phyloP scores from a whole-genome alignment of 2,113 vertebrate species.

The Callopanchax toddi region DNA sequence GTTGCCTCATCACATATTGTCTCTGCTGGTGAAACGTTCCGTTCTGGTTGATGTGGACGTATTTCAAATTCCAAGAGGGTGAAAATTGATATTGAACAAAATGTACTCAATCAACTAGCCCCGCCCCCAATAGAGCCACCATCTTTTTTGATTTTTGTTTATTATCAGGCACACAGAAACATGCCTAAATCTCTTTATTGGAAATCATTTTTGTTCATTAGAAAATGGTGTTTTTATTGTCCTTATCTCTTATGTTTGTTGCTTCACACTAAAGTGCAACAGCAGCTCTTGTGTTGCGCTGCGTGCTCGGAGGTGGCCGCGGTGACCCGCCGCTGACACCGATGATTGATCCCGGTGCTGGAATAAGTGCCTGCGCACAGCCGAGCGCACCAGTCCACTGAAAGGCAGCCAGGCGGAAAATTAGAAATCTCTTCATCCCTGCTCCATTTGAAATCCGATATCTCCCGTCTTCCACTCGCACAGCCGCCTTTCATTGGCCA shows the following conservation, averaged over 20 bases:
- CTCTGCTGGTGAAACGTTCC: too few relatives aligned
- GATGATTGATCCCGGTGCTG: conserved; percentile 77
- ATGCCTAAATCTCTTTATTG: background rate
- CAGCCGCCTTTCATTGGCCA: conserved; percentile 53
- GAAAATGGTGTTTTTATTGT: conserved; percentile 28
- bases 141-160: too few relatives aligned
- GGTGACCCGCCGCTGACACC: conserved; percentile 69
- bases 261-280: background rate
- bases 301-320: conserved; percentile 29
- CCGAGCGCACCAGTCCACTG: conserved; percentile 52
- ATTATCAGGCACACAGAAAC: background rate
- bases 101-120: too few relatives aligned
- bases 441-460: conserved; percentile 81
- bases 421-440: conserved; percentile 82
- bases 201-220: conserved; percentile 3
- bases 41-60: too few relatives aligned
- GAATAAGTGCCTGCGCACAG: conserved; percentile 69
- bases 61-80: too few relatives aligned
- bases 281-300: conserved; percentile 4
- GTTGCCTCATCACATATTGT: too few relatives aligned
- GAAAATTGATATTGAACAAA: too few relatives aligned
- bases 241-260: background rate
- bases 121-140: too few relatives aligned
- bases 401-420: conserved; percentile 79
- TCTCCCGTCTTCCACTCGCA: conserved; percentile 58